Evolutionary conservation across 2,888 invertebrate genomes (phyloP).

Genomic region (Leptopilina drosophilae): DNA sequence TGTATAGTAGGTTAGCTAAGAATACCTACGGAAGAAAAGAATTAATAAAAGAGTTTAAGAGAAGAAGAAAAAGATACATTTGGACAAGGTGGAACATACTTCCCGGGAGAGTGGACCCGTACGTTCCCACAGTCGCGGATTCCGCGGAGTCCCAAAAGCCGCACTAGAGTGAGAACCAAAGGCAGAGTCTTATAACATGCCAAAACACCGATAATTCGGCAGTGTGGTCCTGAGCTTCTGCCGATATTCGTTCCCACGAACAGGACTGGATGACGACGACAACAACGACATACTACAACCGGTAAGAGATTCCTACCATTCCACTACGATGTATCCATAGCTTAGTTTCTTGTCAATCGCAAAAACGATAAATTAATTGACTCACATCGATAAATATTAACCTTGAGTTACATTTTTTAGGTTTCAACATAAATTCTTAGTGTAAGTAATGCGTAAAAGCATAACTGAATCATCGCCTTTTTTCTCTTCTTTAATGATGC

Average conservation of each 20-base stretch:
- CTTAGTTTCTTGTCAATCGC: conserved; percentile 66
- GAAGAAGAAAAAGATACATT: conserved; percentile 55
- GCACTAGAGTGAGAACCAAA: conserved; percentile 41
- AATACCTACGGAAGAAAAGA: conserved; percentile 45
- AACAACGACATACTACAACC: conserved; percentile 57
- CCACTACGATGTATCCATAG: conserved; percentile 59
- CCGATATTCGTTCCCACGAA: conserved; percentile 74
- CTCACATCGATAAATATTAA: conserved; percentile 65
- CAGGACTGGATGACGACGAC: conserved; percentile 54
- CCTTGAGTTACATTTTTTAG: conserved; percentile 27
- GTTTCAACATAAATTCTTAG: too few species aligned
- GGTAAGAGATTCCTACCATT: conserved; percentile 74
- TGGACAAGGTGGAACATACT: conserved; percentile 62
- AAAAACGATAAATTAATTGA: conserved; percentile 76
- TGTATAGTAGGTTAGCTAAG: neutral
- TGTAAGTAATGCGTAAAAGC: too few species aligned
- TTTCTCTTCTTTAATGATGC: too few species aligned
- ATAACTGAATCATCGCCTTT: too few species aligned
- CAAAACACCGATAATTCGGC: conserved; percentile 77
- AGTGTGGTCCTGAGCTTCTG: conserved; percentile 74
- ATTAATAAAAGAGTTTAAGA: conserved; percentile 47
- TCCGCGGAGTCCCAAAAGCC: conserved; percentile 66
- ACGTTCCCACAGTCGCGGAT: conserved; percentile 75
- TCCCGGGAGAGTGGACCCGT: conserved; percentile 62
- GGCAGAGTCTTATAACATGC: conserved; percentile 72